These are phyloP conservation scores for Lagopus leucura DNA, from an alignment of 2,113 vertebrate species.

Conservation along the genomic window DNA sequence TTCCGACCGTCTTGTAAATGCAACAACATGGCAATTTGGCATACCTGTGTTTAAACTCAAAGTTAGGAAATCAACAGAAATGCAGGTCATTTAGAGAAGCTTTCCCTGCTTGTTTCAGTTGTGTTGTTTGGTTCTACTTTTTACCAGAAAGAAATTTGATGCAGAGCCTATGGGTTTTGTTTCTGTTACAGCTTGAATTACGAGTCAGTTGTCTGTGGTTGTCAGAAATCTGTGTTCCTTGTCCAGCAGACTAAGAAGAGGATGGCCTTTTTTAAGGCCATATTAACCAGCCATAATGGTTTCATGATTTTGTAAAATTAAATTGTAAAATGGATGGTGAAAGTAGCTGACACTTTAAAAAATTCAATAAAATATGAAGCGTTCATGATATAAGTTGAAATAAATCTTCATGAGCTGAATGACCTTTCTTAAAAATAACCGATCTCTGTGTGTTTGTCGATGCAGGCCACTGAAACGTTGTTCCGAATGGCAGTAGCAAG, in stretches of 20 bases:
- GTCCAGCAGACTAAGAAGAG: not conserved
- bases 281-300: not conserved
- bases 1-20: not conserved
- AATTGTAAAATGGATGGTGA: not conserved
- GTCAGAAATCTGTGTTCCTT: not conserved
- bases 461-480: conserved; percentile 84
- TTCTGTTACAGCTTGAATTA: not conserved
- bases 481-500: conserved; percentile 86
- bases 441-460: not conserved
- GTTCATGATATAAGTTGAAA: not conserved
- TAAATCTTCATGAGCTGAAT: not conserved
- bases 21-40: not conserved
- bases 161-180: not conserved
- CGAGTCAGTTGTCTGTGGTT: not conserved
- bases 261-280: not conserved
- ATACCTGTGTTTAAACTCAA: not conserved
- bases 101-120: not conserved
- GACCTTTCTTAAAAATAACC: not conserved
- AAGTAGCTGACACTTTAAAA: not conserved
- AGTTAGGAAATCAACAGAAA: not conserved
- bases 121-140: not conserved
- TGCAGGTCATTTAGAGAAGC: too few relatives aligned
- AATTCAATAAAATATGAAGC: too few relatives aligned
- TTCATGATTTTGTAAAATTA: not conserved
- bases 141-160: not conserved